phyloP scores from a whole-genome alignment of 2,888 invertebrate genomes.

The Trichacis sp. region DNA sequence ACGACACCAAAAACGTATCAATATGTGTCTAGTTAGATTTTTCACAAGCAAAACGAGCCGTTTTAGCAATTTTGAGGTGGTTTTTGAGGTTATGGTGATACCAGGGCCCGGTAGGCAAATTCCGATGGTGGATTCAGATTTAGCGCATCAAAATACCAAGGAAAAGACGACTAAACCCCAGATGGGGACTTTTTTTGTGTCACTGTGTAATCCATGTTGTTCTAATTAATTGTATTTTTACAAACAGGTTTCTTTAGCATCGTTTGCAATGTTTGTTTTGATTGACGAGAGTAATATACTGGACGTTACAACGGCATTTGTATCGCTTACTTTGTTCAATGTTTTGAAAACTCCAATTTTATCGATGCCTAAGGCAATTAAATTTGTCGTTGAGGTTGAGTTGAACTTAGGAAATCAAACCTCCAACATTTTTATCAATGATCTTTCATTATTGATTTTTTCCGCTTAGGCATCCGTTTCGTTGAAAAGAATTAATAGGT shows the following conservation, averaged over 20 bases:
- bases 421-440: too few relatives aligned
- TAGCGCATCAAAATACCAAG: too few relatives aligned
- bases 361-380: slow-evolving; percentile 96
- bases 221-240: slow-evolving; percentile 50
- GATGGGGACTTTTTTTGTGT: slow-evolving; percentile 90
- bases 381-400: slow-evolving; percentile 90
- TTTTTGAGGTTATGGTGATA: too few relatives aligned
- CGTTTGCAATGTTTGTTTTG: too few relatives aligned
- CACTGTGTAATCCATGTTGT: slow-evolving; percentile 86
- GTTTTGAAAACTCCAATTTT: slow-evolving; percentile 95
- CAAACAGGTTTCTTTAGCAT: slow-evolving; percentile 89
- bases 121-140: too few relatives aligned
- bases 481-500: slow-evolving; percentile 89
- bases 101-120: too few relatives aligned
- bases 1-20: too few relatives aligned
- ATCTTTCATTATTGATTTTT: too few relatives aligned
- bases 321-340: slow-evolving; percentile 96
- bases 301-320: slow-evolving; percentile 93
- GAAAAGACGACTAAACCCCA: slow-evolving; percentile 90
- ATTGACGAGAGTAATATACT: slow-evolving; percentile 86
- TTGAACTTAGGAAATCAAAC: too few relatives aligned
- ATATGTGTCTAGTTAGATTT: too few relatives aligned
- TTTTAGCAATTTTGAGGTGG: too few relatives aligned
- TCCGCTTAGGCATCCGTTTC: slow-evolving; percentile 85
- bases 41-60: too few relatives aligned